phyloP scores from a whole-genome alignment of 2,797 vertebrate species.

The Lacerta viridis region DNA sequence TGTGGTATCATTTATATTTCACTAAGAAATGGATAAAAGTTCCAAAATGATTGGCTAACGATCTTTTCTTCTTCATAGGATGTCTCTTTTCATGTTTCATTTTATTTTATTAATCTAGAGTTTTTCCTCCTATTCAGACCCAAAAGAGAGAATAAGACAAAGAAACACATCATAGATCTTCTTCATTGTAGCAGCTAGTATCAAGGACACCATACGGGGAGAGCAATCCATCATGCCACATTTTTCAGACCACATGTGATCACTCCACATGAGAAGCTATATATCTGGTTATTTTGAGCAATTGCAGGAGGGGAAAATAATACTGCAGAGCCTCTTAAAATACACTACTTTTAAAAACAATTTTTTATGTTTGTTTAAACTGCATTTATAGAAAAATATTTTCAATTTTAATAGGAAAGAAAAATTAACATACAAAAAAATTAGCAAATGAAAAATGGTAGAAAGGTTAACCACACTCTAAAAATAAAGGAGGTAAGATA shows the following conservation, averaged over 20 bases:
- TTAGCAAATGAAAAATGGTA: too few relatives aligned
- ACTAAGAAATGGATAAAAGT: constrained; percentile 1
- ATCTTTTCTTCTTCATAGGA: not conserved
- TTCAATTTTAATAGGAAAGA: not conserved
- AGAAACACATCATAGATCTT: not conserved
- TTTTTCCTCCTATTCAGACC: not conserved
- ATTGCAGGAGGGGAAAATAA: not conserved
- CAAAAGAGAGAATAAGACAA: not conserved
- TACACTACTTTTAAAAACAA: not conserved
- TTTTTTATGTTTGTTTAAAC: not conserved
- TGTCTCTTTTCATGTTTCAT: not conserved
- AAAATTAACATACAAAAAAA: not conserved
- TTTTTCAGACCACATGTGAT: not conserved
- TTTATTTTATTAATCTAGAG: not conserved
- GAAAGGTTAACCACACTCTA: too few relatives aligned
- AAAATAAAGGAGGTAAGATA: too few relatives aligned
- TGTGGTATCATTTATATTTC: not conserved
- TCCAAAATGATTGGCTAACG: not conserved
- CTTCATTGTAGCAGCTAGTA: rapidly evolving
- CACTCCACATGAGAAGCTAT: not conserved
- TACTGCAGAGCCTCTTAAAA: too few relatives aligned
- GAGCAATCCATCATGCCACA: not conserved
- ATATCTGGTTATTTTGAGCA: not conserved
- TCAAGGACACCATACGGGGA: not conserved
- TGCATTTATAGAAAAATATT: not conserved